phyloP scores from a whole-genome alignment of 2,888 invertebrate species.

The Lysandra coridon region DNA sequence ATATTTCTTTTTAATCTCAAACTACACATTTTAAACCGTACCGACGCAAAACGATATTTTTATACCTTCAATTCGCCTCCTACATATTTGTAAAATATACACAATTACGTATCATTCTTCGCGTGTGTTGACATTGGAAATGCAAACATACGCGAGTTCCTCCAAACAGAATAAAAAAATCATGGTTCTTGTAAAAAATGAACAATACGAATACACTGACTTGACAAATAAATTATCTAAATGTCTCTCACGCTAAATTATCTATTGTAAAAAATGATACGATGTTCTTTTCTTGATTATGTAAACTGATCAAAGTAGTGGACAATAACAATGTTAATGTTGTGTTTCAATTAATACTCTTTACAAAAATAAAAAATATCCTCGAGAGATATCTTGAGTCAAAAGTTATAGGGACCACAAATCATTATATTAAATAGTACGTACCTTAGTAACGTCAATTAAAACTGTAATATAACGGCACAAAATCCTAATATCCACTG shows the following conservation, averaged over 20 bases:
- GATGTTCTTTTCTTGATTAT: slow-evolving; percentile 4
- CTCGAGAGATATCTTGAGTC: too few species aligned
- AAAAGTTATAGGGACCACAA: background rate
- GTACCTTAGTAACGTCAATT: background rate
- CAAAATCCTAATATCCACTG: background rate
- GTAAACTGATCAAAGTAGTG: background rate
- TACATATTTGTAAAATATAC: background rate
- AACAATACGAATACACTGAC: slow-evolving; percentile 19
- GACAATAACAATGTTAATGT: background rate
- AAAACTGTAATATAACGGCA: background rate
- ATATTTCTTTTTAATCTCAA: background rate
- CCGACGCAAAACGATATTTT: background rate
- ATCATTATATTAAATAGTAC: too few species aligned
- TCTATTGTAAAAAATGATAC: background rate
- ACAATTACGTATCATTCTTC: slow-evolving; percentile 29
- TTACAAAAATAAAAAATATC: too few species aligned
- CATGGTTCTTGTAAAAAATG: slow-evolving; percentile 20
- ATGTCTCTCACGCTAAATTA: slow-evolving; percentile 9
- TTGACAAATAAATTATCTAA: background rate
- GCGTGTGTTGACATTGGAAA: slow-evolving; percentile 30
- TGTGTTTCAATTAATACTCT: background rate
- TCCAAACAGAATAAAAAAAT: slow-evolving; percentile 13
- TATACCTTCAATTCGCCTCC: background rate
- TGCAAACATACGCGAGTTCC: slow-evolving; percentile 28
- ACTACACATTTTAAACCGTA: background rate